Base-by-base conservation (phyloP, 2,888 invertebrate species). In the Amphipoea lucens region DNA sequence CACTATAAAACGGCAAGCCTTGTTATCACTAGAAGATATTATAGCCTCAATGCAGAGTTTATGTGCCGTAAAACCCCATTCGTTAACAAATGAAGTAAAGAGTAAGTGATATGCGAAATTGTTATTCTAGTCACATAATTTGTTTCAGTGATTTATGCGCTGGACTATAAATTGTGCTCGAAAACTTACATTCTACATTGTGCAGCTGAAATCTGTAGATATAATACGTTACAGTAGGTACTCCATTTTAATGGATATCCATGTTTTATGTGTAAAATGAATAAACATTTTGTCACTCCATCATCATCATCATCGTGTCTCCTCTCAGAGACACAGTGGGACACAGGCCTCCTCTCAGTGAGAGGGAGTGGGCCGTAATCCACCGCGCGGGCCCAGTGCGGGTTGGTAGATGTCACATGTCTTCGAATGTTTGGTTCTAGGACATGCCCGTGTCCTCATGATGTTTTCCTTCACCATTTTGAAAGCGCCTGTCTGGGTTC, bases 1-100 rank as follows among this genome's bases (percentile, higher is more conserved):
- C 73, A 83, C 84, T 90, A 90, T 91, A 89, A 91, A 91, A 92
- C 82, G 83, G 87, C 87, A 85, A 88, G 91, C 82, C 91, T 92
- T 93, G 92, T 93, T 93, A 93, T 92, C 92, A 93, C 91, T 91
- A 90, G 90, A 87, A 80, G 79, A 83, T 86, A 91, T 91, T 90
- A 90, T 88, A 88, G 82, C 84, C 81, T 88, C 78, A 85, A 88
- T 88, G 90, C 90, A 87, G 86, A 92, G 89, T 92, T 94, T 94
- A 94, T 93, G 91, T 88, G 87, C 86, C 88, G 89, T 94, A 94
- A 94, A 94, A 90, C 79, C 77, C 82, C 84, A 89, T 92, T 91
- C 89, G 90, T 91, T 92, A 90, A 87, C 86, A 91, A 92, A 93
- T 93, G 90, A 93, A 92, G 91, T 90, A 81, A 91, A 92, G 90